These are phyloP conservation scores for Ophonus ardosiacus DNA, from an alignment of 2,888 invertebrate genomes.

Conservation along the genomic window DNA sequence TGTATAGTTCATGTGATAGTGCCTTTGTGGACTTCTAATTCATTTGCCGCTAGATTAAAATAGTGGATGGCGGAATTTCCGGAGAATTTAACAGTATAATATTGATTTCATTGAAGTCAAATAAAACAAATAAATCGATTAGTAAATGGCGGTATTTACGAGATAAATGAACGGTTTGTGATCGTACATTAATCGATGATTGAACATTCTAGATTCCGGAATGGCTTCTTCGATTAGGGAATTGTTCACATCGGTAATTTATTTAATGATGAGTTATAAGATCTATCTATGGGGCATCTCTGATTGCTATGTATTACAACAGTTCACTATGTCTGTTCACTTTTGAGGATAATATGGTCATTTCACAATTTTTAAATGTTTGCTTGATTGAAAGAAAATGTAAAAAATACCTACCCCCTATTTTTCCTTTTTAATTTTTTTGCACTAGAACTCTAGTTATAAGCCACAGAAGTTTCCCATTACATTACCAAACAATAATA, in stretches of 20 bases:
- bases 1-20: background rate
- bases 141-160: constrained; percentile 31
- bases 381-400: too few relatives aligned
- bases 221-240: constrained; percentile 31
- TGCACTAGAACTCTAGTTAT: too few relatives aligned
- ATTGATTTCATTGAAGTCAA: constrained; percentile 43
- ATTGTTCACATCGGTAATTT: constrained; percentile 30
- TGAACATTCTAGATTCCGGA: constrained; percentile 25
- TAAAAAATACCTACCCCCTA: too few relatives aligned
- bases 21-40: background rate
- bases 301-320: background rate
- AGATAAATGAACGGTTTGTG: constrained; percentile 35
- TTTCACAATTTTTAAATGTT: too few relatives aligned
- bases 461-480: too few relatives aligned
- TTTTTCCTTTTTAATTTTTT: too few relatives aligned
- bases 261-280: constrained; percentile 32
- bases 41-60: background rate
- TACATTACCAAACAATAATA: too few relatives aligned
- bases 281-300: background rate
- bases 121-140: constrained; percentile 36
- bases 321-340: background rate
- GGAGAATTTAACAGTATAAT: constrained; percentile 25
- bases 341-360: too few relatives aligned
- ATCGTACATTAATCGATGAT: constrained; percentile 43
- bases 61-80: background rate